Conservation (phyloP, 2,888 invertebrate species). For the Thymelicus lineola region DNA sequence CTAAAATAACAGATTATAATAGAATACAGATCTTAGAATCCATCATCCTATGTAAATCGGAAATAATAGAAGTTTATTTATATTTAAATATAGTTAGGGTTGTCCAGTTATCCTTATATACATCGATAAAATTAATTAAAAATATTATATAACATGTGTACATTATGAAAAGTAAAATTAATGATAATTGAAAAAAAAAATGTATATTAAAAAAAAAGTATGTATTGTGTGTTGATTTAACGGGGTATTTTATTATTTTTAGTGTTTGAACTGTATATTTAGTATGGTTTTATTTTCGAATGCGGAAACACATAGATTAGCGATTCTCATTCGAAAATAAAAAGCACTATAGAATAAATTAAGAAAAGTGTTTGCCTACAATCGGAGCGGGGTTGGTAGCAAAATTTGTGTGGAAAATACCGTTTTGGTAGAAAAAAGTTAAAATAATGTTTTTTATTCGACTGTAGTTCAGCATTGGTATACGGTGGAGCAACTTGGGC, state of each 20-base stretch:
- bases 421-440: not conserved
- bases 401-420: conserved; percentile 1
- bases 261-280: conserved; percentile 5
- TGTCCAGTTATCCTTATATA: conserved; percentile 24
- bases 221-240: conserved; percentile 11
- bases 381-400: not conserved
- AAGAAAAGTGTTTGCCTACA: not conserved
- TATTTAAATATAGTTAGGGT: conserved; percentile 13
- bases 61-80: not conserved
- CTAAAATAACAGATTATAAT: not conserved
- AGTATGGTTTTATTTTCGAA: not conserved
- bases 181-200: conserved; percentile 21
- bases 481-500: not conserved
- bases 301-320: too few relatives aligned
- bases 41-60: conserved; percentile 9
- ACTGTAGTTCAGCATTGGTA: not conserved
- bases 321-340: too few relatives aligned
- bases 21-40: not conserved
- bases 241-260: conserved; percentile 16
- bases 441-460: not conserved
- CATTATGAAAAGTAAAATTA: conserved; percentile 28
- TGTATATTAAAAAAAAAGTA: conserved; percentile 29
- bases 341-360: too few relatives aligned
- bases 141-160: conserved; percentile 20
- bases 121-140: not conserved